Evolutionary conservation across 1,140 invertebrate genomes (phyloP), one percentile per base, ranked within the genome.

Genomic region (Zophobas atratus): DNA sequence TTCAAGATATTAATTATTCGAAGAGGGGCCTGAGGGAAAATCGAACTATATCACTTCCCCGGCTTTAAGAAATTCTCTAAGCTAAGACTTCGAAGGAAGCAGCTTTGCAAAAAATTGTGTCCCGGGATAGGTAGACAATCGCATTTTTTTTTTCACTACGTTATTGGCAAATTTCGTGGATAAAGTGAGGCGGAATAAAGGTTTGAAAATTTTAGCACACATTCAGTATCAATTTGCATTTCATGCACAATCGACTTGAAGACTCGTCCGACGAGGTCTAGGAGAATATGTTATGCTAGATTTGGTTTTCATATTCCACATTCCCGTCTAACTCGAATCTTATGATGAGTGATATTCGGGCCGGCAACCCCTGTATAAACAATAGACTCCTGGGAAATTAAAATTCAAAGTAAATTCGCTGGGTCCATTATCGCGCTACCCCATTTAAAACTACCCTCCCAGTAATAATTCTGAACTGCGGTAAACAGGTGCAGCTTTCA

Each of bases 191-290:
- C 20, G 20, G 20, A 20, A 20, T 20, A 20, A 20, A 20, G 20
- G 20, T 20, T 20, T 20, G 20, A 20, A 20, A 20, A 20, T 20
- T 20, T 20, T 20, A 20, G 20, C 20, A 20, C 20, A 76, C 60
- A 70, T 76, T 76, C 60, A 70, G 75, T 70, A 76, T 76, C 75
- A 76, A 76, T 76, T 76, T 76, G 75, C 75, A 76, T 76, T 76
- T 76, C 60, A 76, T 70, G 75, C 75, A 70, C 75, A 76, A 76
- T 76, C 75, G 63, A 76, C 63, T 76, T 48, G 49, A 51, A 55
- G 71, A 73, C 71, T 55, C 70, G 70, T 53, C 57, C n/a, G 49
- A 51, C n/a, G 49, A n/a, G 20, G 49, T 51, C 60, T 67, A 67
- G n/a, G 60, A 67, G 60, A 67, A 67, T 67, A 67, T 67, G 41